Evolutionary conservation across 2,888 invertebrate species (phyloP), one percentile per base, ranked within the genome.

Genomic region (Graphium colonna): DNA sequence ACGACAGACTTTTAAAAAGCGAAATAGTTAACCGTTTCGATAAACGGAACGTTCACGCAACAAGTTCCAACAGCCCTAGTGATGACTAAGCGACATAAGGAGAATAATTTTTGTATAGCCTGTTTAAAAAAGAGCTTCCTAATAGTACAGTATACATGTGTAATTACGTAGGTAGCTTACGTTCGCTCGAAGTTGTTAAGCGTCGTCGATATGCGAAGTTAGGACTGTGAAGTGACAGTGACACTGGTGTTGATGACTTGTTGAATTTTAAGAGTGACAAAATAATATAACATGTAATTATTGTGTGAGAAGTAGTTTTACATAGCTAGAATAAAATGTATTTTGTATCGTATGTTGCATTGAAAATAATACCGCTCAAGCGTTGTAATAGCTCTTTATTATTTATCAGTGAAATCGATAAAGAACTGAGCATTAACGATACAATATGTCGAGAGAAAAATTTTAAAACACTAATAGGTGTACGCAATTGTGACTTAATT

Each of bases 1-100:
- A 86, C 81, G 58, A 86, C 86, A 55, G 83, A 88, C 73, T 88
- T 88, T 51, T 54, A 56, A 47, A n/a, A 45, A 31, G 39, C 38
- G 13, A 44, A 36, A 41, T 51, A 38, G 18, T 58, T 53, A n/a
- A n/a, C n/a, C n/a, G n/a, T n/a, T n/a, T 49, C n/a, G 41, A 31
- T 38, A 28, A 38, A 31, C 44, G 8, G 12, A 51, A 38, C 21
- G 18, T 28, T n/a, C n/a, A n/a, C n/a, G 8, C 3, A 28, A 33
- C 21, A 49, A 52, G 42, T 36, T 43, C 33, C 12, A 51, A 43
- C 31, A 40, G 28, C 18, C 26, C 5, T 58, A 50, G 46, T 48
- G 40, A 52, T 31, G 39, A 54, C 17, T 36, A 54, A 51, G 47
- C 48, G 39, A 38, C 21, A n/a, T 31, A 40, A 53, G 42, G 44